phyloP scores from a whole-genome alignment of 2,797 vertebrate genomes.

The Momotus momota region DNA sequence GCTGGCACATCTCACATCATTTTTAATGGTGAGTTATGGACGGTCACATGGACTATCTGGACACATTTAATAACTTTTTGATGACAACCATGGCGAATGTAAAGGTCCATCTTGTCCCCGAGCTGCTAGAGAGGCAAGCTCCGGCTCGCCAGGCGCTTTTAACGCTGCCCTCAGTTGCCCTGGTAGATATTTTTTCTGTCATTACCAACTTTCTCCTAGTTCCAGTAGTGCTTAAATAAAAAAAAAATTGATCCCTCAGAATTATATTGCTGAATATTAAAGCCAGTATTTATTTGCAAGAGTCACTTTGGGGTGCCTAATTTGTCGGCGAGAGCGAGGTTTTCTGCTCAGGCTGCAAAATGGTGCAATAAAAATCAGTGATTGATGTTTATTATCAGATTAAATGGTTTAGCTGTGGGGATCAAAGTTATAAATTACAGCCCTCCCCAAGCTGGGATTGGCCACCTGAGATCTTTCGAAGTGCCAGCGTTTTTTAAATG shows the following conservation, averaged over 20 bases:
- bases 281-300: slow-evolving; percentile 68
- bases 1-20: neutral
- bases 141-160: neutral
- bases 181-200: neutral
- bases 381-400: slow-evolving; percentile 81
- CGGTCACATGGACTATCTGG: slow-evolving; percentile 36
- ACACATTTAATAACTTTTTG: slow-evolving; percentile 48
- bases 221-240: slow-evolving; percentile 19
- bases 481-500: slow-evolving; percentile 64
- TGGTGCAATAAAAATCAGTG: slow-evolving; percentile 76
- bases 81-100: neutral
- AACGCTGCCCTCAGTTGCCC: neutral
- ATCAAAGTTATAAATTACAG: slow-evolving; percentile 70
- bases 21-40: slow-evolving; percentile 59
- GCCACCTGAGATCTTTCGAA: slow-evolving; percentile 65
- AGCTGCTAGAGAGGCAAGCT: slow-evolving; percentile 38
- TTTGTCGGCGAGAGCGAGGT: slow-evolving; percentile 71
- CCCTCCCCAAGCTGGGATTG: slow-evolving; percentile 62
- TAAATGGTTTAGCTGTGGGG: slow-evolving; percentile 76
- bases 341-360: slow-evolving; percentile 79
- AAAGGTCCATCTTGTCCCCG: slow-evolving; percentile 19
- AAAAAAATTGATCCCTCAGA: slow-evolving; percentile 20
- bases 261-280: slow-evolving; percentile 35
- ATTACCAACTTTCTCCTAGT: neutral
- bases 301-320: slow-evolving; percentile 70